Evolutionary conservation across 2,113 vertebrate genomes (phyloP).

Genomic region (Sylvilagus bachmani): DNA sequence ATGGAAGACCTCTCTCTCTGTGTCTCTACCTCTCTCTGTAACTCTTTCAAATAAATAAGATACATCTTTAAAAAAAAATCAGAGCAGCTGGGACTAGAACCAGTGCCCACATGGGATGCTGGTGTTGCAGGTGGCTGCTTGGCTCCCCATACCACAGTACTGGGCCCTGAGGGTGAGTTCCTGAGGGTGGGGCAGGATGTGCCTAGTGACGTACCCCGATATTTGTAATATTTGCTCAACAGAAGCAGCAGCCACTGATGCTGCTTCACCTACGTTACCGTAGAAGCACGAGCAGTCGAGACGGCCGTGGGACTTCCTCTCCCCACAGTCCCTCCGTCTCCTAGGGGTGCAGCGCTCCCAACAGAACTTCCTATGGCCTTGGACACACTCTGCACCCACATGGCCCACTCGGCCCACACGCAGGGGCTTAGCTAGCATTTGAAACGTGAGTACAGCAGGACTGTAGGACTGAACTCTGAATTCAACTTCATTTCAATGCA

Average conservation of each 20-base stretch:
- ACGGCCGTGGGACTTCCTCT: neutral
- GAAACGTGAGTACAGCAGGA: neutral
- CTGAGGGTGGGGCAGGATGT: too few species aligned
- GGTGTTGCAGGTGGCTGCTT: too few species aligned
- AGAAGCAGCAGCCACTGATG: neutral
- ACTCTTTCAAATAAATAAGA: too few species aligned
- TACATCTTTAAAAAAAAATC: too few species aligned
- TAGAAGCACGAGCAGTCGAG: neutral
- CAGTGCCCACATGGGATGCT: too few species aligned
- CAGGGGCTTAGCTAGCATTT: neutral
- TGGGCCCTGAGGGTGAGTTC: neutral
- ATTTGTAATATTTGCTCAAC: neutral
- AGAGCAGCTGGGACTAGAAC: too few species aligned
- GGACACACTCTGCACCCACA: accelerated
- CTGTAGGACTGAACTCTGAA: neutral
- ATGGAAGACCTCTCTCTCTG: too few species aligned
- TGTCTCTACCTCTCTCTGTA: too few species aligned
- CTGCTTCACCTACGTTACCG: neutral
- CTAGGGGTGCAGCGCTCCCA: neutral
- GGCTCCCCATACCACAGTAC: too few species aligned
- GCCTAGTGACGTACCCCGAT: neutral
- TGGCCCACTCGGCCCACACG: too few species aligned
- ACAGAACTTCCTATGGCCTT: neutral
- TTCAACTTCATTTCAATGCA: neutral
- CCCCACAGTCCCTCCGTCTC: neutral